Evolutionary conservation across 2,797 vertebrate genomes (phyloP), one percentile per base, ranked within the genome.

Genomic region (Megaceryle alcyon): DNA sequence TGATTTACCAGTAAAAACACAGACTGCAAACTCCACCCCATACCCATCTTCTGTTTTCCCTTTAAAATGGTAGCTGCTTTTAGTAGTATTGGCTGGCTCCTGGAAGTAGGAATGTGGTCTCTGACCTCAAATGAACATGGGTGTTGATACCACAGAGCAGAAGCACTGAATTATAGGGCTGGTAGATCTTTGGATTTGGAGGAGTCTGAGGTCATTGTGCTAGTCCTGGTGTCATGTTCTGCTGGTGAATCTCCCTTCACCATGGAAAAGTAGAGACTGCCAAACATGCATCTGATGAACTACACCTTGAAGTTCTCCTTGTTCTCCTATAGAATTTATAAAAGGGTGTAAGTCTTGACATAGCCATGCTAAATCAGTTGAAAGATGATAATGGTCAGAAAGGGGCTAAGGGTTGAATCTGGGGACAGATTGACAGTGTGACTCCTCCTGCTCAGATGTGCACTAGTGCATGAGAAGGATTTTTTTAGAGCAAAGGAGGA

Each of bases 201-300:
- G 43, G 29, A 61, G 46, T 11, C 7, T 7, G 70, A 76, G 69
- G 33, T 81, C 26, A 5, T 10, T 18, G 20, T 48, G 73, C 44
- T 15, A 4, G 9, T 35, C 21, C 10, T 0, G 1, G 3, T 49
- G 13, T 44, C 4, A 0, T 19, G 48, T 51, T 51, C 57, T 64
- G 9, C 33, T 9, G 6, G 22, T 19, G 77, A 48, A 20, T 41
- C 22, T 48, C 68, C 68, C 76, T 35, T 60, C 14, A 17, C 49
- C 4, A 0, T 16, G 60, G 60, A 9, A 37, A 15, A 13, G 10
- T 39, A 44, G 53, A 16, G 33, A 9, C 15, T 26, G 8, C 16
- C 12, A 21, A 51, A 31, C 8, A 11, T 2, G 1, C 1, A 1
- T 75, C 86, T 49, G 51, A 16, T 65, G 8, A 91, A 20, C 63